Evolutionary conservation across 1,140 invertebrate genomes (phyloP), one percentile per base, ranked within the genome.

Genomic region (Cylas formicarius): DNA sequence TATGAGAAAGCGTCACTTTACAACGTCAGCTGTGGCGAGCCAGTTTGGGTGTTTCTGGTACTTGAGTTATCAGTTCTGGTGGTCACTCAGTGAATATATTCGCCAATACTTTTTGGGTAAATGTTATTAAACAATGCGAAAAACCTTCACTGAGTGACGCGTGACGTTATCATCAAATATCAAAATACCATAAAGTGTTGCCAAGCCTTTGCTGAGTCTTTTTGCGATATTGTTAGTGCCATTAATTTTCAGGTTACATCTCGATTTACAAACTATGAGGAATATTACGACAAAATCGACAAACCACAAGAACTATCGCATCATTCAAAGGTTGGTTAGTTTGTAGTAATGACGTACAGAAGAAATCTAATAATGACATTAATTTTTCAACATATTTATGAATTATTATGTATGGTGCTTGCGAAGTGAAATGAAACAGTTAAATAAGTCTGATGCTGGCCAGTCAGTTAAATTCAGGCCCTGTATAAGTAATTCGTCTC

Each of bases 211-310:
- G 4, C 21, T 36, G 5, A 36, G 7, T 36, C 6, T 36, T 29
- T 24, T 20, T 44, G 45, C 17, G 32, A 29, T 22, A 31, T 28
- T 20, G 19, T 21, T 27, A 20, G 13, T 24, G 10, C 21, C 29
- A 47, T 24, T 48, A 14, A 36, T 35, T 48, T 41, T 33, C 26
- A 33, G 35, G 26, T 41, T 2, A 35, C 38, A 21, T 9, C 20
- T 32, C 18, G 3, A 14, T 65, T 28, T 67, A 68, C 1, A 34
- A 3, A n/a, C 6, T 13, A n/a, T 14, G 8, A 13, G n/a, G 35
- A 52, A n/a, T 40, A 35, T n/a, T 29, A 35, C 21, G 61, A 59
- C 28, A 64, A 68, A 24, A 69, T 76, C 63, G 75, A 76, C 20
- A 63, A 58, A 43, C 57, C 66, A 14, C 72, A 75, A 56, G 47